These are phyloP conservation scores for Micromesistius poutassou DNA, from an alignment of 2,797 vertebrate genomes.

Conservation along the genomic window DNA sequence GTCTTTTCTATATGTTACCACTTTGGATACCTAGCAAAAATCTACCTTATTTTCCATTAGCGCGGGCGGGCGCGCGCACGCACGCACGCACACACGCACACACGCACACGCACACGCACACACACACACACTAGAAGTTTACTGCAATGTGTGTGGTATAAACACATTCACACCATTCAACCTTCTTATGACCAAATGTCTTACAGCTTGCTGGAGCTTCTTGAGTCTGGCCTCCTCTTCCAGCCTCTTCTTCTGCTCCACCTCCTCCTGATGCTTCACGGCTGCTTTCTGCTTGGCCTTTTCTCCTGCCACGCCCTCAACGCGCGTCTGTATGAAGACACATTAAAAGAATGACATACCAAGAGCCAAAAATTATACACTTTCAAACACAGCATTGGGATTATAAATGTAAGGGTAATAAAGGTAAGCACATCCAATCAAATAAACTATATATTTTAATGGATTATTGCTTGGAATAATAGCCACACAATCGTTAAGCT, in stretches of 20 bases:
- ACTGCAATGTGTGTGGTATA: not conserved
- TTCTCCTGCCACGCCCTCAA: constrained; percentile 78
- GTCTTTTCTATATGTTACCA: not conserved
- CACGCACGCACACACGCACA: too few species aligned
- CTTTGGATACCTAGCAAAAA: not conserved
- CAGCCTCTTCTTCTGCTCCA: constrained; percentile 76
- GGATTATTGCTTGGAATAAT: not conserved
- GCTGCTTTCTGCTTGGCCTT: constrained; percentile 72
- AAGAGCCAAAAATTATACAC: not conserved
- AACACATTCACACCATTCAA: not conserved
- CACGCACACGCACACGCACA: too few species aligned
- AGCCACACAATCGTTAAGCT: not conserved
- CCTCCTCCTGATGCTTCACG: constrained; percentile 74
- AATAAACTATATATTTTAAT: not conserved
- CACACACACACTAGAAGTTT: too few species aligned
- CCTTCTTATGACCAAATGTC: constrained; percentile 5
- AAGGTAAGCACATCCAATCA: not conserved
- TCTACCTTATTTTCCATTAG: too few species aligned
- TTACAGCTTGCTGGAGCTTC: constrained; percentile 66
- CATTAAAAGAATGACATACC: not conserved
- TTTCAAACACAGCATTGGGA: too few species aligned
- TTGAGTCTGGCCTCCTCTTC: constrained; percentile 81
- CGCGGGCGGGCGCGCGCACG: too few species aligned
- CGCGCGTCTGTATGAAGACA: constrained; percentile 63
- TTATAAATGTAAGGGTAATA: not conserved